Percentiles rank a stretch among this genome's conserved stretches.
phyloP scores from a whole-genome alignment of 1,140 invertebrate species.

The Streblospio benedicti region DNA sequence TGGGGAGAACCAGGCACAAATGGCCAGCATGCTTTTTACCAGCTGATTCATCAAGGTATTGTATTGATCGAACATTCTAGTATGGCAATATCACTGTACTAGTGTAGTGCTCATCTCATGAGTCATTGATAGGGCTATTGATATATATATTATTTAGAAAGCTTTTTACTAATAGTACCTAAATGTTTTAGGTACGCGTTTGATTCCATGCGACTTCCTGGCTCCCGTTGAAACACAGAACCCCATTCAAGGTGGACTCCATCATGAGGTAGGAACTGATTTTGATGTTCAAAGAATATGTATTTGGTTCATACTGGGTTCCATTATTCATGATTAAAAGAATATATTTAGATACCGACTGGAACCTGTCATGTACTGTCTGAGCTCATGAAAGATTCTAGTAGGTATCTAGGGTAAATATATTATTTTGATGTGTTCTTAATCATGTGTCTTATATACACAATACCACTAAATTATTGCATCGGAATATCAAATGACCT shows the following conservation, averaged over 20 bases:
- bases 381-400: too few relatives aligned
- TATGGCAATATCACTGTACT: neutral
- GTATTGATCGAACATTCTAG: neutral
- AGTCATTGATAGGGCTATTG: neutral
- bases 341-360: too few relatives aligned
- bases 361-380: too few relatives aligned
- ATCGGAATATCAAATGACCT: neutral
- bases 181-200: slow-evolving; percentile 53
- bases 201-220: slow-evolving; percentile 96
- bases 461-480: too few relatives aligned
- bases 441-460: too few relatives aligned
- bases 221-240: slow-evolving; percentile 88
- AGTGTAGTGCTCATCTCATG: neutral
- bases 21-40: slow-evolving; percentile 61
- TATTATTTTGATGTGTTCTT: too few relatives aligned
- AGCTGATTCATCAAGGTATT: slow-evolving; percentile 48
- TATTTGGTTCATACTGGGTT: too few relatives aligned
- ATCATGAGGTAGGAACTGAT: slow-evolving; percentile 55
- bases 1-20: slow-evolving; percentile 99
- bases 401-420: too few relatives aligned
- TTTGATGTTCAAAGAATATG: slow-evolving; percentile 5
- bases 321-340: neutral
- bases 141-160: neutral
- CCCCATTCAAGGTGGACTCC: slow-evolving; percentile 67
- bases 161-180: neutral